These are phyloP conservation scores for human (Homo sapiens) DNA, from an alignment of 2,113 vertebrate species.

Conservation along the genomic window GRCh38 chr4:162080001-162080500, in stretches of 20 bases:
- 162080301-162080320: not conserved
- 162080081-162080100: not conserved
- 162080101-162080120: not conserved
- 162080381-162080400: not conserved
- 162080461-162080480: not conserved
- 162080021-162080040: not conserved
- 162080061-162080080: not conserved
- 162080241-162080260: slow-evolving; percentile 28
- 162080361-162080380: slow-evolving; percentile 17
- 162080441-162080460: not conserved
- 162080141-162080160: not conserved
- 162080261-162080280: not conserved
- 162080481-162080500: not conserved
- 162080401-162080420: not conserved
- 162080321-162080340: slow-evolving; percentile 40
- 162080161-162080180: not conserved
- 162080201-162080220: not conserved
- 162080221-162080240: not conserved
- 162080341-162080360: not conserved
- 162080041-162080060: not conserved
- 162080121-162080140: not conserved
- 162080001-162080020: not conserved
- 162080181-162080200: not conserved
- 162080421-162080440: not conserved
- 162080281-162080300: not conserved